A percentile compares a stretch with the other conserved stretches of the same genome.
phyloP scores from a whole-genome alignment of 2,113 vertebrate species.

The Albula goreensis region DNA sequence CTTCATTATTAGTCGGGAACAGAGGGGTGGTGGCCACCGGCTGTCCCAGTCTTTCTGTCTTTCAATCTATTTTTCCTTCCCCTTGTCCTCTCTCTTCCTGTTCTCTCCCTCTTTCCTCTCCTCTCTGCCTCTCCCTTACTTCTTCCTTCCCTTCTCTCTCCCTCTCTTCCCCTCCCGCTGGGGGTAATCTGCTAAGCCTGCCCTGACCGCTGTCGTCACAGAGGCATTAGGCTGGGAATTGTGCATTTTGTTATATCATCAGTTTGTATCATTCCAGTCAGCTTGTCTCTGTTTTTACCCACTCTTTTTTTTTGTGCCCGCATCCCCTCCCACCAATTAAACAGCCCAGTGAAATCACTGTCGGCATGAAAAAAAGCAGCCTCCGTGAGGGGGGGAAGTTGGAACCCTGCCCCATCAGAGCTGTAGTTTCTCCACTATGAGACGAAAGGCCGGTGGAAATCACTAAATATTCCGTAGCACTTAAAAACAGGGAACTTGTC shows the following conservation, averaged over 20 bases:
- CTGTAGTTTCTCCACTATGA: not conserved
- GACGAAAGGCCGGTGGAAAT: not conserved
- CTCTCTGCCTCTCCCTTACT: slow-evolving; percentile 2
- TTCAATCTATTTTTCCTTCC: not conserved
- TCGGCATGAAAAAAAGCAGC: no score
- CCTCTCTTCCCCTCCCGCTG: not conserved
- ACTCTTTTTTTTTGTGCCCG: not conserved
- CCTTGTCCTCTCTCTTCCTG: not conserved
- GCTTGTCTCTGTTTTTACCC: not conserved
- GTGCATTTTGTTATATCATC: slow-evolving; percentile 21
- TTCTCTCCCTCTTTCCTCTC: not conserved
- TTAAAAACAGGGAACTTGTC: not conserved
- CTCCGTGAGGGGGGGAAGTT: not conserved
- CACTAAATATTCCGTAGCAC: not conserved
- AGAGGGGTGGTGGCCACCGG: not conserved
- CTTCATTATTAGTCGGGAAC: not conserved
- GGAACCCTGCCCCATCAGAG: not conserved
- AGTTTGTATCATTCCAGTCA: slow-evolving; percentile 30
- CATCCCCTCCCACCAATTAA: not conserved
- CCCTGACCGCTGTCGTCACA: slow-evolving; percentile 20
- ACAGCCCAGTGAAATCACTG: not conserved
- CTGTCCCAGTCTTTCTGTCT: not conserved
- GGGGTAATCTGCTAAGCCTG: slow-evolving; percentile 26
- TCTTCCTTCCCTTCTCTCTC: not conserved
- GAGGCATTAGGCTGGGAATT: slow-evolving; percentile 24